Conservation (phyloP, 2,888 invertebrate genomes). For the Caenorhabditis virilis region DNA sequence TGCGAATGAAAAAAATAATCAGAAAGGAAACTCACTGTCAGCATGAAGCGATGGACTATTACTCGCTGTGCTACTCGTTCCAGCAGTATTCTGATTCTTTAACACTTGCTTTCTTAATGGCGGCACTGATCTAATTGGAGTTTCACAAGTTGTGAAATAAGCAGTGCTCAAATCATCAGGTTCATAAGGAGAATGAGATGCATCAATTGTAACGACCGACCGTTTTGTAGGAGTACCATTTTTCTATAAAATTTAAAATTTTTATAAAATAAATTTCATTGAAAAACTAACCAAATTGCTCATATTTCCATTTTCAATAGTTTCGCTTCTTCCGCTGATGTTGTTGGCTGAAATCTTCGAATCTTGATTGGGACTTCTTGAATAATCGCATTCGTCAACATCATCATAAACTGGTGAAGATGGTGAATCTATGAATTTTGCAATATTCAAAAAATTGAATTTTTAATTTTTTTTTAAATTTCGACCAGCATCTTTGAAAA, state of each 20-base stretch:
- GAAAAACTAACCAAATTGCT: background rate
- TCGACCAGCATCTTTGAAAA: background rate
- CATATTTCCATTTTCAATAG: background rate
- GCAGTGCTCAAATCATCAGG: conserved; percentile 2
- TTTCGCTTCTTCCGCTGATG: too few species aligned
- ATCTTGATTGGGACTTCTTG: background rate
- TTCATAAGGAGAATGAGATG: conserved; percentile 11
- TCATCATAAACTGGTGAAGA: conserved; percentile 22
- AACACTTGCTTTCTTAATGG: conserved; percentile 24
- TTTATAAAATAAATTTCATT: background rate
- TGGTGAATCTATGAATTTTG: conserved; percentile 6
- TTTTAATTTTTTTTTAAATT: background rate
- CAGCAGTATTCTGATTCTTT: conserved; percentile 10
- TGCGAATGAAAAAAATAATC: background rate
- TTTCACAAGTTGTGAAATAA: conserved; percentile 21
- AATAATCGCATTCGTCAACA: conserved; percentile 20
- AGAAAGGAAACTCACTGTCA: conserved; percentile 13
- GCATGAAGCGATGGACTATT: conserved; percentile 34
- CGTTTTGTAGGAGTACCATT: conserved; percentile 25
- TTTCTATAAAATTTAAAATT: conserved; percentile 3
- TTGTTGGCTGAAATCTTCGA: too few species aligned
- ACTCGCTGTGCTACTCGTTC: conserved; percentile 25
- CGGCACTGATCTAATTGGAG: conserved; percentile 16
- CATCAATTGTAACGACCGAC: conserved; percentile 29
- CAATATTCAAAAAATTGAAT: background rate